Base-by-base conservation (phyloP, 2,113 vertebrate genomes). In the Conger conger region DNA sequence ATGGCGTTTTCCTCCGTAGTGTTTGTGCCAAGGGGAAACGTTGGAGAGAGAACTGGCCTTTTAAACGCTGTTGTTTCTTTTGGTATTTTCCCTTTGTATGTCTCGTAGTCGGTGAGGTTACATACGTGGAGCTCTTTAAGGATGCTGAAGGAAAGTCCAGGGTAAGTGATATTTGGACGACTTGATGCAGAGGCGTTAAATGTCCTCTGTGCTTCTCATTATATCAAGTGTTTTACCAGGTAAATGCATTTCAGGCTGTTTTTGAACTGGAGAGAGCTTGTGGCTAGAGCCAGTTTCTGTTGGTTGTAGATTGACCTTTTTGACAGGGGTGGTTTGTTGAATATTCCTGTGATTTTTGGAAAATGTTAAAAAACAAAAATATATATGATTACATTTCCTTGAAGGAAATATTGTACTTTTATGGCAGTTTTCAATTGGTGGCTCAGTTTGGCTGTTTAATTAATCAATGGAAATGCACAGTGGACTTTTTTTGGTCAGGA, bases 71-170 rank as follows among this genome's bases (percentile, higher is more conserved):
- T 98, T 99, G 98, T 98, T 97, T 98, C 93, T 94, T 97, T 98
- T 99, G 98, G 97, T 99, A 99, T 99, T 97, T 98, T 97, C 97
- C 97, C 97, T 97, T 98, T 99, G 97, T 99, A 98, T 99, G 97
- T 99, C 97, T 99, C 98, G 98, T 99, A 99, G 98, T 99, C 97
- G 98, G 98, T 99, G 98, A 99, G 98, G 98, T 99, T 98, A 99
- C 98, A 99, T 99, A 99, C 98, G 98, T 99, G 98, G 98, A 99
- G 97, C 98, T 99, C 97, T 99, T 99, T 99, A 99, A 99, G 98
- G 98, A 99, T 99, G 97, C 97, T 95, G 98, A 99, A 99, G 98
- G 98, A 99, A 99, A 99, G 98, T 99, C 98, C 97, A 99, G 97
- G 98, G 98, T 99, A 99, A 99, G 98, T 99, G 96, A 96, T 96